Percentiles rank a stretch among this genome's conserved stretches.
These are phyloP conservation scores for Semaprochilodus insignis DNA, from an alignment of 2,797 vertebrate genomes.

Conservation along the genomic window DNA sequence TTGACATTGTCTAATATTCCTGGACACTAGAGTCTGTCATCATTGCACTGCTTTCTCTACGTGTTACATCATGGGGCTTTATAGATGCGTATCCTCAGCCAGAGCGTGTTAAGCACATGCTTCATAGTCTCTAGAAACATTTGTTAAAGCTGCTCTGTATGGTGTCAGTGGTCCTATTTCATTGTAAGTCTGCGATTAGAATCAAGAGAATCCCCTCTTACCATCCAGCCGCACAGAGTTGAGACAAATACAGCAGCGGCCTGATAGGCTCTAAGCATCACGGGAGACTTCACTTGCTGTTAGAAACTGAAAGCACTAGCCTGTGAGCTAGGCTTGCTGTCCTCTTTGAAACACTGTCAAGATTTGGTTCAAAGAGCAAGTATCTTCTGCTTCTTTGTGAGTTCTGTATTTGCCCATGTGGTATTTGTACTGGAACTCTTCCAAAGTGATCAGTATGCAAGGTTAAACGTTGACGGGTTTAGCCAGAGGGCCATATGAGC, in stretches of 20 bases:
- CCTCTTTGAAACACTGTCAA: slow-evolving; percentile 2
- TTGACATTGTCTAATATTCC: slow-evolving; percentile 36
- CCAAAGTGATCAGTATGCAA: background rate
- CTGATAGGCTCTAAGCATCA: slow-evolving; percentile 1
- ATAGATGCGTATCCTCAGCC: slow-evolving; percentile 9
- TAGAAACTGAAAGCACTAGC: background rate
- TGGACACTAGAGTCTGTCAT: slow-evolving; percentile 10
- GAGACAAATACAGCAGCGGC: background rate
- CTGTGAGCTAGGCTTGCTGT: background rate
- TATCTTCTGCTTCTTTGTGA: background rate
- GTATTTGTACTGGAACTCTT: background rate
- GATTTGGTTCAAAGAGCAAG: slow-evolving; percentile 9
- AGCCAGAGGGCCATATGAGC: background rate
- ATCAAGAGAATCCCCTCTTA: background rate
- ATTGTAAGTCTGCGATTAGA: slow-evolving; percentile 13
- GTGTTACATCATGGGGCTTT: slow-evolving; percentile 45
- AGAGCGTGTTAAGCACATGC: slow-evolving; percentile 8
- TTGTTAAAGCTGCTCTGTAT: slow-evolving; percentile 8
- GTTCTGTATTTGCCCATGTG: background rate
- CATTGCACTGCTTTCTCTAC: slow-evolving; percentile 23
- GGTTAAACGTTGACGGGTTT: background rate
- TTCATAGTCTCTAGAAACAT: slow-evolving; percentile 13
- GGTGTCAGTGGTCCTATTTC: background rate
- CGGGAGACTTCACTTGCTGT: background rate
- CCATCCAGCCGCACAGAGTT: slow-evolving; percentile 3